Base-by-base conservation (phyloP, 2,888 invertebrate species). In the Cosmia pyralina region DNA sequence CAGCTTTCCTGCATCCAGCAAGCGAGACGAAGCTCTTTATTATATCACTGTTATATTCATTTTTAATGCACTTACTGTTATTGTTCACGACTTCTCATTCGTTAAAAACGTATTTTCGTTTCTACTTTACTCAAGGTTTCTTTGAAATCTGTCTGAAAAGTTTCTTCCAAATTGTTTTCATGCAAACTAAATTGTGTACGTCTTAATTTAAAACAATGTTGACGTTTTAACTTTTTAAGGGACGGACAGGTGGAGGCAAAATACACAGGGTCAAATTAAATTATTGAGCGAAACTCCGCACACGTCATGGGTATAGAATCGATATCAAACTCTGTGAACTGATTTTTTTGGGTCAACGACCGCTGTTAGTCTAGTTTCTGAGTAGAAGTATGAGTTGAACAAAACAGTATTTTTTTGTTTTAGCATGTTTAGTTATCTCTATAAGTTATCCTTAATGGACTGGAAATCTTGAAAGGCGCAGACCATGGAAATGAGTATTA, bases 1-100 rank as follows among this genome's bases (percentile, higher is more conserved):
- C 66, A 28, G 59, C 77, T 53, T 53, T 60, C 70, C 53, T 13
- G 57, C 69, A 28, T 41, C 17, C 65, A 38, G 38, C 58, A 8
- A 8, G 41, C 41, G 55, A 69, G 53, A 46, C 65, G 63, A 53
- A 50, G 72, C 83, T 75, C 80, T 84, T 79, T 86, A 86, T 87
- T 74, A 69, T 76, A 77, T 73, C 55, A 70, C 80, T 77, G 3
- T 28, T 28, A 28, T 28, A 75, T 86, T 87, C 77, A 85, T 82
- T 78, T 86, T 87, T 82, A 86, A 87, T 79, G 83, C 87, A 83
- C 82, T 86, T 79, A 84, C 77, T 76, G 66, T 77, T 79, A 85
- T 84, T 83, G 83, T 79, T 75, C n/a, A 68, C 64, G 84, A 81
- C 72, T 69, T 79, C 59, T 72, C 84, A 72, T 85, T 85, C 76